Evolutionary conservation across 2,113 vertebrate species (phyloP), one percentile per base, ranked within the genome.

Genomic region (Struthio camelus): DNA sequence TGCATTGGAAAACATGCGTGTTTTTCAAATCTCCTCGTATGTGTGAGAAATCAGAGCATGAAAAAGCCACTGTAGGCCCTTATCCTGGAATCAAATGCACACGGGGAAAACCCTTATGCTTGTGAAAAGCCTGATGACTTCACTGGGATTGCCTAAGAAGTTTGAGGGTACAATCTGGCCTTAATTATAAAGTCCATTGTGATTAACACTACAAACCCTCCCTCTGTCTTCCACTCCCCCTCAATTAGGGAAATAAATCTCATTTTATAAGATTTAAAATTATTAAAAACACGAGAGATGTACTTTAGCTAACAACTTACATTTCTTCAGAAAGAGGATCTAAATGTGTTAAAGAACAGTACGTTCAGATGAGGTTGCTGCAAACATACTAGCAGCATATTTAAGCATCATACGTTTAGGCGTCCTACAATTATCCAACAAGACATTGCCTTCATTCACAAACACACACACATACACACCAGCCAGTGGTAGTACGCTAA

Each of bases 61-160:
- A 91, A 91, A 90, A 92, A 87, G 62, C 8, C 4, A 13, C 53
- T 44, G 53, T 50, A 82, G 71, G 80, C 36, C 83, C 84, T 91
- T 72, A 87, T 70, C 53, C 94, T 79, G 73, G 71, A 94, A 96
- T 81, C 78, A 89, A 77, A 92, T 59, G 79, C 15, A 81, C 1
- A 1, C 80, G 84, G 89, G 91, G 89, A 92, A 96, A 97, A 89
- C 88, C 61, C 78, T 22, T 56, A 64, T 34, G 95, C 80, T 83
- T 85, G 75, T 80, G 94, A 94, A 93, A 92, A 94, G 78, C 71
- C 75, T 71, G 72, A 78, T 87, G 89, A 95, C 89, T 96, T 96
- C 91, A 96, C 71, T 56, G 72, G 79, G 82, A 71, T 89, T 94
- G 87, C 79, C 76, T 91, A 93, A 90, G 81, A 96, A 80, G 67